Conservation (phyloP, 2,113 vertebrate species). For the Campylorhamphus procurvoides region DNA sequence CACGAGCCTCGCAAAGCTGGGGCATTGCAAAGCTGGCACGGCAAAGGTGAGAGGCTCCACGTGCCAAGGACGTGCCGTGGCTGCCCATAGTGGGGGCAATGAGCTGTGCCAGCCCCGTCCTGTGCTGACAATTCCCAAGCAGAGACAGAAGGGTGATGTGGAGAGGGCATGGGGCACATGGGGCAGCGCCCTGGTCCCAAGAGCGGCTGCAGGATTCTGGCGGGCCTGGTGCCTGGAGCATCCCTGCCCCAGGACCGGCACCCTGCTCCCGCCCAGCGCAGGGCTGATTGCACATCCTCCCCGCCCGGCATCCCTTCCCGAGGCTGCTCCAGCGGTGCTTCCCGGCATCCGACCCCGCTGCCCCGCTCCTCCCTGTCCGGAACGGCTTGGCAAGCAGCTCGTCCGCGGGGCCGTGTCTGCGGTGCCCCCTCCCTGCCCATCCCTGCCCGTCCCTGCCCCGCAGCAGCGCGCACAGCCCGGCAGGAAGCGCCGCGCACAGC, state of each 20-base stretch:
- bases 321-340: rapidly evolving
- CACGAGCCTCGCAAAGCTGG: rapidly evolving
- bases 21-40: neutral
- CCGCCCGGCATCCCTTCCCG: neutral
- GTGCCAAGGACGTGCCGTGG: rapidly evolving
- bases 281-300: neutral
- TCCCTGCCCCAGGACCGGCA: neutral
- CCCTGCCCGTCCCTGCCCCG: too few relatives aligned
- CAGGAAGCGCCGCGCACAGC: neutral
- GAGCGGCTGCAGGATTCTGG: neutral
- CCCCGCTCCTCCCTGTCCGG: neutral
- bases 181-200: neutral
- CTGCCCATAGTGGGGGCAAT: rapidly evolving
- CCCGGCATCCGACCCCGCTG: rapidly evolving
- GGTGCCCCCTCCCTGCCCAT: too few relatives aligned
- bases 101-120: neutral
- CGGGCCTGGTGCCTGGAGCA: too few relatives aligned
- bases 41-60: neutral
- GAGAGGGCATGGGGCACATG: neutral
- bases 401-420: neutral
- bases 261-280: neutral
- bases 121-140: neutral
- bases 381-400: rapidly evolving
- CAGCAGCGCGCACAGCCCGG: neutral
- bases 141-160: neutral